phyloP scores from a whole-genome alignment of 2,797 vertebrate genomes.

The Karalla daura region DNA sequence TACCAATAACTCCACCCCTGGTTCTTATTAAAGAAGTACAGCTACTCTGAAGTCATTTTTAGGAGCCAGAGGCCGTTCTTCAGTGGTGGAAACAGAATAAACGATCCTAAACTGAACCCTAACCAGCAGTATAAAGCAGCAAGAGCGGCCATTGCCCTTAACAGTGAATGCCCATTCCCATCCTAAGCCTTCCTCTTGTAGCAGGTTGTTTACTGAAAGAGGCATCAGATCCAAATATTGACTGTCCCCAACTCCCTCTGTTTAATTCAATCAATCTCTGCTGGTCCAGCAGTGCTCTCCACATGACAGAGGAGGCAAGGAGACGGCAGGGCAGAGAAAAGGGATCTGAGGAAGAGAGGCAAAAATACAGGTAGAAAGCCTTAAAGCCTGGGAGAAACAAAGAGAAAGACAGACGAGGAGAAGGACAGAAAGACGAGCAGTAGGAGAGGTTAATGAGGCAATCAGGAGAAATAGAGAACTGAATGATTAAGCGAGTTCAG shows the following conservation, averaged over 20 bases:
- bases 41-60: too few relatives aligned
- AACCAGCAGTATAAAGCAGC: too few relatives aligned
- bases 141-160: conserved; percentile 25
- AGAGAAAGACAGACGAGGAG: conserved; percentile 32
- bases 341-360: conserved; percentile 6
- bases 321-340: conserved; percentile 31
- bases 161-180: conserved; percentile 49
- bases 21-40: too few relatives aligned
- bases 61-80: too few relatives aligned
- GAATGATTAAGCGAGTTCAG: conserved; percentile 70
- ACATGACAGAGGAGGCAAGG: conserved; percentile 46
- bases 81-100: too few relatives aligned
- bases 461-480: conserved; percentile 71
- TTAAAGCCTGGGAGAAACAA: conserved; percentile 6
- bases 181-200: conserved; percentile 48
- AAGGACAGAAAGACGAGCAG: conserved; percentile 33
- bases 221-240: conserved; percentile 82
- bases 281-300: conserved; percentile 51
- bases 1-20: too few relatives aligned
- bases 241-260: conserved; percentile 71
- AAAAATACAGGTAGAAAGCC: neutral
- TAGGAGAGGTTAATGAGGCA: conserved; percentile 77
- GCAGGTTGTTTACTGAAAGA: conserved; percentile 75
- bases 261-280: conserved; percentile 79
- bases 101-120: too few relatives aligned